phyloP scores from a whole-genome alignment of 2,797 vertebrate species.

The Ctenopoma multispine region DNA sequence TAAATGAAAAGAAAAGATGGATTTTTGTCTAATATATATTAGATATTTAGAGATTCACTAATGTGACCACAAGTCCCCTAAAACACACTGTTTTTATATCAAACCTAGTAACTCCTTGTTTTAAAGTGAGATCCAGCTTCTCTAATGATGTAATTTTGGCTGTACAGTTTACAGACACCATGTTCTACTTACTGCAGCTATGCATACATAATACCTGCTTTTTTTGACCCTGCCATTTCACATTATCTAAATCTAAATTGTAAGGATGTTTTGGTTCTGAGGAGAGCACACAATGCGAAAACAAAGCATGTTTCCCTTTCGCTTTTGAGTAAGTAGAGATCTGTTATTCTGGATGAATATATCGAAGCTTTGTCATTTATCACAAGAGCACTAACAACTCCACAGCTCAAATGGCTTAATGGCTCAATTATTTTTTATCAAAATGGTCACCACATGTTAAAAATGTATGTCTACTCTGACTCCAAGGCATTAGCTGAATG shows the following conservation, averaged over 20 bases:
- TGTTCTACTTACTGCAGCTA: slow-evolving; percentile 27
- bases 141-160: slow-evolving; percentile 30
- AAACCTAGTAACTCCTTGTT: slow-evolving; percentile 1
- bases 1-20: background rate
- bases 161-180: slow-evolving; percentile 33
- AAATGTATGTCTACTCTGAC: slow-evolving; percentile 29
- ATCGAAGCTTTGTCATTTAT: slow-evolving; percentile 63
- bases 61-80: slow-evolving; percentile 9
- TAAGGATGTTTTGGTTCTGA: slow-evolving; percentile 59
- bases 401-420: slow-evolving; percentile 57
- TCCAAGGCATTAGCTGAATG: slow-evolving; percentile 54
- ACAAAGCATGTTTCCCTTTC: slow-evolving; percentile 66
- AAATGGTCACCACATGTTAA: slow-evolving; percentile 64
- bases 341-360: slow-evolving; percentile 35
- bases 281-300: slow-evolving; percentile 61
- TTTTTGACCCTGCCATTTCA: slow-evolving; percentile 39
- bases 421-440: slow-evolving; percentile 64
- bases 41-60: background rate
- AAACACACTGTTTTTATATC: background rate
- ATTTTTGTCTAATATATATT: background rate
- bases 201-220: slow-evolving; percentile 41
- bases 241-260: slow-evolving; percentile 49
- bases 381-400: slow-evolving; percentile 57
- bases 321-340: slow-evolving; percentile 40
- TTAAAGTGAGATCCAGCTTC: slow-evolving; percentile 1